Conservation (phyloP, 2,113 vertebrate species). For the Mystacornis crossleyi region DNA sequence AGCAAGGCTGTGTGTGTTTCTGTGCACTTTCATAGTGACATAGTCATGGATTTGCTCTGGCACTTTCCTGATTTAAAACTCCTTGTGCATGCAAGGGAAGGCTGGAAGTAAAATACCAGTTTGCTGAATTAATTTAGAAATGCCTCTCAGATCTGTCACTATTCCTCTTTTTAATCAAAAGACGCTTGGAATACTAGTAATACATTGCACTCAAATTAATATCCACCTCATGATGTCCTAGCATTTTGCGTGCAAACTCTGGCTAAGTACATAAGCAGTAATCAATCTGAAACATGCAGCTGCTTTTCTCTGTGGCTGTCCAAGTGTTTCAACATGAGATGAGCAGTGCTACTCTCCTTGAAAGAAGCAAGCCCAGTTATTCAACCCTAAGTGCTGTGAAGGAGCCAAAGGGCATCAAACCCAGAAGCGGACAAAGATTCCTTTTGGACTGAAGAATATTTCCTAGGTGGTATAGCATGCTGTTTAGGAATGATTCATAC, state of each 20-base stretch:
- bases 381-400: neutral
- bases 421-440: neutral
- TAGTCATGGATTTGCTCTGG: neutral
- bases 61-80: neutral
- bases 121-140: neutral
- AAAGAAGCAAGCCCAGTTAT: neutral
- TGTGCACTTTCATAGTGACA: neutral
- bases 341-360: neutral
- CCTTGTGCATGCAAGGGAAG: neutral
- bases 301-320: neutral
- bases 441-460: neutral
- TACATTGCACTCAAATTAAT: neutral
- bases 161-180: neutral
- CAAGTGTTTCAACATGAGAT: neutral
- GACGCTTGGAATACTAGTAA: neutral
- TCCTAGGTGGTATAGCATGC: neutral
- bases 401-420: neutral
- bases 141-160: neutral
- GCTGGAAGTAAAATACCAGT: neutral
- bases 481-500: neutral
- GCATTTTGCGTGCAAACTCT: neutral
- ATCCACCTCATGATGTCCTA: neutral
- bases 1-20: neutral
- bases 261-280: neutral
- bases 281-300: neutral